Evolutionary conservation across 2,113 vertebrate species (phyloP).

Genomic region (Podarcis raffonei): DNA sequence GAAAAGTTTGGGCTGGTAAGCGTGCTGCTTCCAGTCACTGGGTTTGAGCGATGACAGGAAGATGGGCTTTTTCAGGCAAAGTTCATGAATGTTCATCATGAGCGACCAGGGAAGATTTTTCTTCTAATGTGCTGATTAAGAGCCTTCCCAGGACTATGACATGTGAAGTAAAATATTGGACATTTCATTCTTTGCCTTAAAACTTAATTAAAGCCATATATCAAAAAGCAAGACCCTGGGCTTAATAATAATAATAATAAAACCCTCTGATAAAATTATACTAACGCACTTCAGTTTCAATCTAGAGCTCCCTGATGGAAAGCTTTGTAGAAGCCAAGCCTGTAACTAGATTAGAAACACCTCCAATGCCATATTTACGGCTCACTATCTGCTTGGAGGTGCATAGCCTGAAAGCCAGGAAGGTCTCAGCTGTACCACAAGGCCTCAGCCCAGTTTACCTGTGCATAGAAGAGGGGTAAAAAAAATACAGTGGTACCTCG

Average conservation of each 20-base stretch:
- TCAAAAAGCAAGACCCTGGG: slow-evolving; percentile 67
- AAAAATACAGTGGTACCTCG: too few relatives aligned
- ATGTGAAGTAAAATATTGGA: slow-evolving; percentile 63
- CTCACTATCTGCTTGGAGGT: slow-evolving; percentile 55
- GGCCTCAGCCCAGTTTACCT: slow-evolving; percentile 29
- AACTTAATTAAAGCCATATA: slow-evolving; percentile 76
- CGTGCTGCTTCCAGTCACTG: rapidly evolving
- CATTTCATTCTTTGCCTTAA: slow-evolving; percentile 67
- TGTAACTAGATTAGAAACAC: slow-evolving; percentile 51
- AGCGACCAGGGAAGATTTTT: not conserved
- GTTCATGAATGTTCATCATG: not conserved
- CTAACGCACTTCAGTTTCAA: slow-evolving; percentile 66
- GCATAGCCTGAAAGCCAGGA: slow-evolving; percentile 30
- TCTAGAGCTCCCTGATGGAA: slow-evolving; percentile 63
- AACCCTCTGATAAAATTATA: slow-evolving; percentile 66
- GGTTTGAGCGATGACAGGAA: not conserved
- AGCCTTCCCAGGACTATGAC: slow-evolving; percentile 43
- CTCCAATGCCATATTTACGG: slow-evolving; percentile 55
- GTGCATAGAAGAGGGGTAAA: not conserved
- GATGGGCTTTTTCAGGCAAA: not conserved
- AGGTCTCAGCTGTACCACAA: slow-evolving; percentile 21
- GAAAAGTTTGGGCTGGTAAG: not conserved
- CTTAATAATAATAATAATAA: slow-evolving; percentile 53
- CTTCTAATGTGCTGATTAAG: slow-evolving; percentile 51
- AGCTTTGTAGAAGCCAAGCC: slow-evolving; percentile 43